Percentiles rank a stretch among this genome's conserved stretches.
Evolutionary conservation across 1,140 invertebrate genomes (phyloP).

Genomic region (Linepithema humile): DNA sequence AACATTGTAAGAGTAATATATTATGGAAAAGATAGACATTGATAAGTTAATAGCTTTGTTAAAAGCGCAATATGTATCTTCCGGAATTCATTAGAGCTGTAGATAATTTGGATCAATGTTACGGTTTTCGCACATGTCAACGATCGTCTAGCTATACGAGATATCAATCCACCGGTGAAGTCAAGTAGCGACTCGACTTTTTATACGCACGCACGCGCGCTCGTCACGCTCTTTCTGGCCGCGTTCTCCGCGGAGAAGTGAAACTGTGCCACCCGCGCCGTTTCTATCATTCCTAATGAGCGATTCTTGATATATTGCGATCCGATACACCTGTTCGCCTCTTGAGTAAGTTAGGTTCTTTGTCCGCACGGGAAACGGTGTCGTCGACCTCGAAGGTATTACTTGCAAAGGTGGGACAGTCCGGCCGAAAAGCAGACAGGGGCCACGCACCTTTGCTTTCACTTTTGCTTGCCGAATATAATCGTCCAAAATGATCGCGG

Average conservation of each 20-base stretch:
- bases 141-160: neutral
- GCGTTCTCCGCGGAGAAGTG: slow-evolving; percentile 54
- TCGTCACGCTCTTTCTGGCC: slow-evolving; percentile 62
- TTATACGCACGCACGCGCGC: slow-evolving; percentile 45
- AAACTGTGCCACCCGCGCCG: slow-evolving; percentile 42
- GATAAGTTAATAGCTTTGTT: no score
- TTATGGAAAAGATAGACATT: no score
- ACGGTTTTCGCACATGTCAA: neutral
- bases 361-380: slow-evolving; percentile 62
- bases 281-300: slow-evolving; percentile 55
- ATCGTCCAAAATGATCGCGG: slow-evolving; percentile 35
- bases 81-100: no score
- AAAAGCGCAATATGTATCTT: no score
- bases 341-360: slow-evolving; percentile 3
- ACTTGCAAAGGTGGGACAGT: slow-evolving; percentile 71
- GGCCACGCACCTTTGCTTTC: slow-evolving; percentile 78
- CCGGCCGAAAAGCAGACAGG: slow-evolving; percentile 76
- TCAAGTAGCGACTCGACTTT: slow-evolving; percentile 8
- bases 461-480: slow-evolving; percentile 80
- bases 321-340: slow-evolving; percentile 2
- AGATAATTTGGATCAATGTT: no score
- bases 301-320: slow-evolving; percentile 1
- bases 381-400: slow-evolving; percentile 79
- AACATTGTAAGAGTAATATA: no score
- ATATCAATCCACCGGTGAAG: neutral